phyloP scores from a whole-genome alignment of 2,888 invertebrate species.

The Crocallis elinguaria region DNA sequence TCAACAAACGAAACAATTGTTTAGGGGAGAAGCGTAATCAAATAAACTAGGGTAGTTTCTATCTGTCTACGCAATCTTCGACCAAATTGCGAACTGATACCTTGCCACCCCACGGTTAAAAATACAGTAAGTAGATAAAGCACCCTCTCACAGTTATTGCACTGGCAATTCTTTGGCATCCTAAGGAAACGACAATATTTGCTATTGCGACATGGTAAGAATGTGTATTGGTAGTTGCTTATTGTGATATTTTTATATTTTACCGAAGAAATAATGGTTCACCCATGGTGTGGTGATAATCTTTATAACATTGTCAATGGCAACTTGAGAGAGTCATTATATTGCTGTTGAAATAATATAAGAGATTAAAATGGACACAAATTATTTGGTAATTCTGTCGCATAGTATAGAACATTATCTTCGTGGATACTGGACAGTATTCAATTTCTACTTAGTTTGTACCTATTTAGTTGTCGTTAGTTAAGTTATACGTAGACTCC shows the following conservation, averaged over 20 bases:
- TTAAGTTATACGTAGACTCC: no score
- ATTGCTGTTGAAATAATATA: constrained; percentile 4
- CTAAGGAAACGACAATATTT: neutral
- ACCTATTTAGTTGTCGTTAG: no score
- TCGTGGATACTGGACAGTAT: no score
- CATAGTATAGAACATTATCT: no score
- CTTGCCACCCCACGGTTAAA: constrained; percentile 15
- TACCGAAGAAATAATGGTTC: constrained; percentile 11
- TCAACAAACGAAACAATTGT: constrained; percentile 42
- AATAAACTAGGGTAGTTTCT: constrained; percentile 65
- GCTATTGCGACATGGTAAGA: constrained; percentile 5
- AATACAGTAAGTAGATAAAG: neutral
- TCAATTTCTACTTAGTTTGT: no score
- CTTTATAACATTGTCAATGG: constrained; percentile 24
- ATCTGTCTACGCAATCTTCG: constrained; percentile 71
- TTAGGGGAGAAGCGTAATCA: constrained; percentile 66
- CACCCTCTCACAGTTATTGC: constrained; percentile 2
- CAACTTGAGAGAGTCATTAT: constrained; percentile 12
- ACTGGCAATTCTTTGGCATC: neutral
- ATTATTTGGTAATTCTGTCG: no score
- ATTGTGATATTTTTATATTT: neutral
- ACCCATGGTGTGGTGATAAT: constrained; percentile 10
- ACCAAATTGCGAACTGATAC: constrained; percentile 78
- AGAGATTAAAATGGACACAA: neutral
- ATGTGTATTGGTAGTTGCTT: neutral